Conservation (phyloP, 2,797 vertebrate genomes). For the Hemitrygon akajei region DNA sequence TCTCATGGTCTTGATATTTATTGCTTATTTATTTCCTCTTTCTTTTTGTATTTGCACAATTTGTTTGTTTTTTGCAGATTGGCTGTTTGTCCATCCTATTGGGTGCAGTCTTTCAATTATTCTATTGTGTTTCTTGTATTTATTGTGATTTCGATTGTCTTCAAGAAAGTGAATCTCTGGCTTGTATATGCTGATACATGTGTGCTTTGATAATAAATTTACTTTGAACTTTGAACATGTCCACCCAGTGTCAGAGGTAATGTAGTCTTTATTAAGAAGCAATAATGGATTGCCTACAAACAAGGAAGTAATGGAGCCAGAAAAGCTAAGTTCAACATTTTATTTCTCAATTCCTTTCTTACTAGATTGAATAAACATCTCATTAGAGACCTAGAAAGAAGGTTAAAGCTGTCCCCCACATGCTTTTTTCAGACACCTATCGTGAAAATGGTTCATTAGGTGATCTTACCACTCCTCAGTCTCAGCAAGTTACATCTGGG, state of each 20-base stretch:
- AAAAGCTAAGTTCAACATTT: not conserved
- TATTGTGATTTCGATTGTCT: too few species aligned
- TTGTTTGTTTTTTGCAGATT: too few species aligned
- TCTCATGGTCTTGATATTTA: too few species aligned
- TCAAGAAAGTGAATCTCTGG: too few species aligned
- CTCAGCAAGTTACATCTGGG: not conserved
- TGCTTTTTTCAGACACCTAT: not conserved
- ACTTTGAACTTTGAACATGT: not conserved
- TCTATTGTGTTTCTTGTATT: too few species aligned
- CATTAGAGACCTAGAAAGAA: not conserved
- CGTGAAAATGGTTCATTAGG: not conserved
- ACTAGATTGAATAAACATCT: not conserved
- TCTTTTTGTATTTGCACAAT: too few species aligned
- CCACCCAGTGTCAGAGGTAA: not conserved
- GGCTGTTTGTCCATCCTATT: too few species aligned
- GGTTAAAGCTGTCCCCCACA: not conserved
- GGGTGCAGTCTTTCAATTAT: too few species aligned
- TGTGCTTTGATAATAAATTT: too few species aligned
- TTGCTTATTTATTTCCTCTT: too few species aligned
- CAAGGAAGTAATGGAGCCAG: not conserved
- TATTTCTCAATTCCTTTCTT: not conserved
- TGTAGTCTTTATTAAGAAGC: not conserved
- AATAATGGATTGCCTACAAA: not conserved
- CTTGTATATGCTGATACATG: too few species aligned
- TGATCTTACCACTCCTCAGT: not conserved